Conservation (phyloP, 2,888 invertebrate species). For the Tenodera sinensis region DNA sequence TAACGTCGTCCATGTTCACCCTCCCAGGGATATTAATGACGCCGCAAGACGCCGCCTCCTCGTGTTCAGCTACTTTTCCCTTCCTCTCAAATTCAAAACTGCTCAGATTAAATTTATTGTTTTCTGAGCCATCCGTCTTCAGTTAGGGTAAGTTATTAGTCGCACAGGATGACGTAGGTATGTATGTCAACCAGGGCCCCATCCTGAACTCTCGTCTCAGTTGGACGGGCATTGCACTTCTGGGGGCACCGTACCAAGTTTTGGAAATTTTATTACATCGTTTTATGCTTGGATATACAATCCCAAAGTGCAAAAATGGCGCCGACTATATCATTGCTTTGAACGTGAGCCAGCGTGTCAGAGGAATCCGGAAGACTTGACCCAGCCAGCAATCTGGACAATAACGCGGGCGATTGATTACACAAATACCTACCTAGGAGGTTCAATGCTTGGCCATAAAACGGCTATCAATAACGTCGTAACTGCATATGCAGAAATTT, state of each 20-base stretch:
- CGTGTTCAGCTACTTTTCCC: neutral
- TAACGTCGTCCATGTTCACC: slow-evolving; percentile 13
- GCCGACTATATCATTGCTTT: too few relatives aligned
- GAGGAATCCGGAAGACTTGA: neutral
- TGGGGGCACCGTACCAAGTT: too few relatives aligned
- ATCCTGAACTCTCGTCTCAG: too few relatives aligned
- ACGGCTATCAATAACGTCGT: neutral
- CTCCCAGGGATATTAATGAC: slow-evolving; percentile 10
- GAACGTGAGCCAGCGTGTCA: neutral
- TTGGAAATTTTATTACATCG: too few relatives aligned
- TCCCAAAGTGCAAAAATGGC: too few relatives aligned
- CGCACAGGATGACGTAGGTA: too few relatives aligned
- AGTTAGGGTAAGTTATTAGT: neutral
- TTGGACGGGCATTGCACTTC: too few relatives aligned
- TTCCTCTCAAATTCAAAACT: neutral
- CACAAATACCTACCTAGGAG: neutral
- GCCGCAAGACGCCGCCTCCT: neutral
- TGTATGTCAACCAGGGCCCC: too few relatives aligned
- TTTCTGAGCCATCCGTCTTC: neutral
- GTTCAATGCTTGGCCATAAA: neutral
- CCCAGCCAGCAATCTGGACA: neutral
- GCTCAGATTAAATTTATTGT: neutral
- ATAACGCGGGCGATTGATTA: neutral
- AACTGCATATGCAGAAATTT: neutral
- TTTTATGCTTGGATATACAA: too few relatives aligned